Base-by-base conservation (phyloP, 2,797 vertebrate species). In the Amblyopsis hoosieri region DNA sequence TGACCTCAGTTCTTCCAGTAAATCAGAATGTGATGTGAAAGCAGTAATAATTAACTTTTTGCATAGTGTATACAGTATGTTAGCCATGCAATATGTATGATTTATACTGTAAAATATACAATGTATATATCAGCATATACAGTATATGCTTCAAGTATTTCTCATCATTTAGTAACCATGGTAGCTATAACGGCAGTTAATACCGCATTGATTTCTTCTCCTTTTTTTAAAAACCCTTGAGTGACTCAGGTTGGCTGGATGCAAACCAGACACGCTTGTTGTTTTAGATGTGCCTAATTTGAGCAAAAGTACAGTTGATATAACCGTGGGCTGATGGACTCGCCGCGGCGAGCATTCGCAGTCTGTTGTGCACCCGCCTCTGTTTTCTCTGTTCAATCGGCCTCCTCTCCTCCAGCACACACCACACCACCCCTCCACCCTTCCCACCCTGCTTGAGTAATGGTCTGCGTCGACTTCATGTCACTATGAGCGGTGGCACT, bases 401-500 rank as follows among this genome's bases (percentile, higher is more conserved):
- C 23, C 23, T 29, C 23, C 23, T 29, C 23, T 29, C 23, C 23
- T 4, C 23, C 23, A 29, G 23, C 23, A 29, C 23, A 29, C 23
- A 84, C 72, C 78, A 72, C 62, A 62, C 2, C 77, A 62, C 47
- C 62, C 62, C 63, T 51, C 57, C 64, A 60, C 68, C 13, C 70
- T 69, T 71, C 54, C 69, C 57, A 62, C 77, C 72, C 72, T 74
- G 71, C 80, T 77, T 90, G 91, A 92, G 90, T 92, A 93, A 93
- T 91, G 86, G 86, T 86, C 87, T 87, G 82, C 76, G 86, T 90
- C 83, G 86, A 80, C 88, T 85, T 83, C 87, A 84, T 92, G 91
- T 93, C 92, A 92, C 82, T 76, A 62, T 86, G 89, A 91, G 91
- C 90, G 91, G 88, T 90, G 86, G 85, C 79, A 82, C 87, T 82